Evolutionary conservation across 1,140 invertebrate species (phyloP), one percentile per base, ranked within the genome.

Genomic region (Tetramorium simillimum): DNA sequence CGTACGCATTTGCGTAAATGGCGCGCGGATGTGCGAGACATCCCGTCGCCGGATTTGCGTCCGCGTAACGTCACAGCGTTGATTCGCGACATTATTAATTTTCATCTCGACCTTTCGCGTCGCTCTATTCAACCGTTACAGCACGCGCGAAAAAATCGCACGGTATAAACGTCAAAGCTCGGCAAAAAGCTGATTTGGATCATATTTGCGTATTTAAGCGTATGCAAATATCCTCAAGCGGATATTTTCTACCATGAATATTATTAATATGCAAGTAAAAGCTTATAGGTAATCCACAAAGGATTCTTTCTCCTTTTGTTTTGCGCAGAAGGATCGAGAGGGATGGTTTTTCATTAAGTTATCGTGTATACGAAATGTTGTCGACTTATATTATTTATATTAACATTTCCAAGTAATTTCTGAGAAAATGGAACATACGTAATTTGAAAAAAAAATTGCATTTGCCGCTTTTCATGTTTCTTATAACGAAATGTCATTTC

Each of bases 31-130:
- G 73, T 46, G 60, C 60, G 56, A 67, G 73, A 85, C 82, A 65
- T 65, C 21, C 56, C 78, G 80, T 60, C 80, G 53, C 24, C 53
- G 77, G 62, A 69, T 82, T 60, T 49, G 69, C 24, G 28, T 21
- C 21, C 40, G 67, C 37, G 40, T 46, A 72, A 33, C 53, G 67
- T 73, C 80, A 60, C 40, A 33, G 33, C 33, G 43, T 24, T 56
- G 80, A 9, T 21, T 75, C 24, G 33, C 53, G 56, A 84, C 78
- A 70, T 84, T 84, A 84, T 84, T 84, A 84, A 84, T 84, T 81
- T 43, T 56, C 49, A 70, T 81, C 10, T 37, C 65, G 24, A 70
- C 21, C 37, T 81, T 81, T 70, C 67, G 63, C 24, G 65, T 43
- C 78, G 49, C 49, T 70, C 69, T 69, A 24, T 69, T 69, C 46